Evolutionary conservation across 2,888 invertebrate genomes (phyloP), one percentile per base, ranked within the genome.

Genomic region (Dyspetes luteomarginatus): DNA sequence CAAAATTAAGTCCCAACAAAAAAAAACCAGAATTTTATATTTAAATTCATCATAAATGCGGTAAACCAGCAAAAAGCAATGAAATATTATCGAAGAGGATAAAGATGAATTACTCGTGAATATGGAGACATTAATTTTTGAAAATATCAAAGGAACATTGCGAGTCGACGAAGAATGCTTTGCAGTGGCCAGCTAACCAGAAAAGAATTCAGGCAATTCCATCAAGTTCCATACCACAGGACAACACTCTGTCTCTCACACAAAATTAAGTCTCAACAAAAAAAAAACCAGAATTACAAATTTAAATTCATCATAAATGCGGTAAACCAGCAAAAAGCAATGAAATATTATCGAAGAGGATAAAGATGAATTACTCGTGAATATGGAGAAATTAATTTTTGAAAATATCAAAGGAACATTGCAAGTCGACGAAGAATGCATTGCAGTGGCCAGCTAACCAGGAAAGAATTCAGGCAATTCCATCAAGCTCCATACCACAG

Each of bases 131-230:
- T n/a, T n/a, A n/a, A n/a, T n/a, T n/a, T n/a, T n/a, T n/a, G n/a
- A n/a, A n/a, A n/a, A n/a, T n/a, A n/a, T n/a, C n/a, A n/a, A n/a
- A n/a, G n/a, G n/a, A n/a, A n/a, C n/a, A n/a, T n/a, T n/a, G n/a
- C 36, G 12, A 4, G 5, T 0, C 9, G 5, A 2, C 36, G 9
- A 36, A 36, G 52, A 58, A 30, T 50, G 64, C 48, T 58, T 71
- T 72, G 45, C 75, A 62, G 71, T 75, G 79, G 82, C 87, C 87
- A 87, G 83, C 86, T 71, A 85, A 85, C 71, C 77, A 77, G 75
- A 60, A 58, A 85, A 78, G 85, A 87, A 87, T 89, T 84, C 65
- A 26, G 55, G 45, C 52, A 2, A 45, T 55, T 56, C 22, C 19
- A 36, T 74, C 22, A n/a, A 26, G 22, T 55, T 50, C 22, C 28